These are phyloP conservation scores for Antigone vipio DNA, from an alignment of 2,113 vertebrate genomes.

Conservation along the genomic window DNA sequence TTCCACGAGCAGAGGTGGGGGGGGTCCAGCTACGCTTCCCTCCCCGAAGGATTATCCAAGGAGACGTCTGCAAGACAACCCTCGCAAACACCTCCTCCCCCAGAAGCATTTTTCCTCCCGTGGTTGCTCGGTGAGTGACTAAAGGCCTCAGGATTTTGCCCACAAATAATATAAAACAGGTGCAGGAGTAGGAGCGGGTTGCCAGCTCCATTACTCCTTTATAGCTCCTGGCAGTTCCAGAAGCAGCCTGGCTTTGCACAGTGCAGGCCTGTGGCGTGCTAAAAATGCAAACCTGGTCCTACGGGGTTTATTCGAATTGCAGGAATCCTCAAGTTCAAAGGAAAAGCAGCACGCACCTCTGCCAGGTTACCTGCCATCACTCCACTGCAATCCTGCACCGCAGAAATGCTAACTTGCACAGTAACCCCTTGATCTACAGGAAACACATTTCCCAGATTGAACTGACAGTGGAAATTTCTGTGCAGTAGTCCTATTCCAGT, in stretches of 20 bases:
- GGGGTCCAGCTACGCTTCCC: accelerated
- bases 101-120: neutral
- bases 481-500: neutral
- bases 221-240: neutral
- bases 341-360: neutral
- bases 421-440: neutral
- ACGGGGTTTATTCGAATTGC: neutral
- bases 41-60: neutral
- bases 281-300: neutral
- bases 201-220: neutral
- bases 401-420: neutral
- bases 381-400: no score
- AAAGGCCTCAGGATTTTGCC: neutral
- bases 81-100: neutral
- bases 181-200: neutral
- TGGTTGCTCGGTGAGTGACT: neutral
- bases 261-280: neutral
- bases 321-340: neutral
- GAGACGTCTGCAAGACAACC: neutral
- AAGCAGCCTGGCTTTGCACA: neutral
- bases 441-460: neutral
- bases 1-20: neutral
- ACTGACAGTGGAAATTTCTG: neutral
- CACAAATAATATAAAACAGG: neutral
- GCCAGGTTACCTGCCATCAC: neutral